These are phyloP conservation scores for Orcinus orca DNA, from an alignment of 2,113 vertebrate genomes.

Conservation along the genomic window DNA sequence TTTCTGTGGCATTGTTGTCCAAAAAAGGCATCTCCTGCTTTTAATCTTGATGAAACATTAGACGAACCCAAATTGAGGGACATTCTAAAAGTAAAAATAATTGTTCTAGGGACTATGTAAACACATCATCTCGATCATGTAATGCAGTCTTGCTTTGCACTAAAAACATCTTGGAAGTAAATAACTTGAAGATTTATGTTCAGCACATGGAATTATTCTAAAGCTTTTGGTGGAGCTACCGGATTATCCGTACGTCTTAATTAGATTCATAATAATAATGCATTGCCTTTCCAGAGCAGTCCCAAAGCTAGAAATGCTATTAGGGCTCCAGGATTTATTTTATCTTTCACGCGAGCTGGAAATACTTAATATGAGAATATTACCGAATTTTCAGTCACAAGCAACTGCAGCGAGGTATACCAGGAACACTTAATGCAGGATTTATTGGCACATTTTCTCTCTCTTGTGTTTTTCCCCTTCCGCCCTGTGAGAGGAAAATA, in stretches of 20 bases:
- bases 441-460: not conserved
- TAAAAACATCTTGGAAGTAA: not conserved
- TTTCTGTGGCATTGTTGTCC: fast-evolving
- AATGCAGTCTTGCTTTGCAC: not conserved
- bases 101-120: not conserved
- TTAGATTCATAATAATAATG: not conserved
- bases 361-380: not conserved
- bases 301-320: not conserved
- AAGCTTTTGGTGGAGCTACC: not conserved
- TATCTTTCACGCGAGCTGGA: not conserved
- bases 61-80: not conserved
- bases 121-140: not conserved
- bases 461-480: not conserved
- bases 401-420: not conserved
- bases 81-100: not conserved
- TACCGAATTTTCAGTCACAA: not conserved
- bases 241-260: not conserved
- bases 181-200: not conserved
- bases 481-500: not conserved
- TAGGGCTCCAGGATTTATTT: not conserved
- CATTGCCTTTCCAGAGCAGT: not conserved
- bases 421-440: not conserved
- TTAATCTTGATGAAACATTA: not conserved
- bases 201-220: not conserved
- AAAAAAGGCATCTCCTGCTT: not conserved